These are phyloP conservation scores for Paratilapia polleni DNA, from an alignment of 2,113 vertebrate species.

Conservation along the genomic window DNA sequence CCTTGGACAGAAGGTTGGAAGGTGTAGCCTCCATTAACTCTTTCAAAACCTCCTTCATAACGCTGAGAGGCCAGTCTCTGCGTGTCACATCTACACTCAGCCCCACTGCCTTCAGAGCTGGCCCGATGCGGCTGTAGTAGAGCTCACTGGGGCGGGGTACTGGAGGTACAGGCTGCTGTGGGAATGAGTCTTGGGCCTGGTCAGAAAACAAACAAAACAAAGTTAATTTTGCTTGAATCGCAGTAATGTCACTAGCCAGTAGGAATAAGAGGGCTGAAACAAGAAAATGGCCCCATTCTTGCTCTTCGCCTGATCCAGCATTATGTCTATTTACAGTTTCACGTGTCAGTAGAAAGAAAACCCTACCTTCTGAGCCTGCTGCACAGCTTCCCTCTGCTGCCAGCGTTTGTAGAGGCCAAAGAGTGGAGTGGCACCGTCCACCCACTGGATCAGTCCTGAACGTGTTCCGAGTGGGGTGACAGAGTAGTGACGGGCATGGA, in stretches of 20 bases:
- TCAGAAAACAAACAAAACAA: neutral
- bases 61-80: conserved; percentile 94
- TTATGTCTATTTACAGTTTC: fast-evolving
- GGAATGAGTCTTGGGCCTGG: conserved; percentile 91
- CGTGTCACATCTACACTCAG: conserved; percentile 94
- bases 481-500: conserved; percentile 95
- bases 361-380: conserved; percentile 93
- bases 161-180: conserved; percentile 91
- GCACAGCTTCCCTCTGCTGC: conserved; percentile 94
- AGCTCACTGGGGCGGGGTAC: conserved; percentile 98
- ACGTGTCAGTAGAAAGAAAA: neutral
- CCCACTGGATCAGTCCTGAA: conserved; percentile 98
- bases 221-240: neutral
- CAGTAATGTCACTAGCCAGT: neutral
- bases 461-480: conserved; percentile 96
- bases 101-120: conserved; percentile 92
- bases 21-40: conserved; percentile 97
- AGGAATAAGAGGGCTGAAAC: neutral
- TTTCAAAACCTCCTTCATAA: conserved; percentile 95
- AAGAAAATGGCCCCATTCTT: neutral
- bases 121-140: conserved; percentile 97
- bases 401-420: conserved; percentile 99
- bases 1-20: conserved; percentile 94
- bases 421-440: conserved; percentile 94
- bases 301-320: fast-evolving